Evolutionary conservation across 2,888 invertebrate genomes (phyloP).

Genomic region (Tetragnatha montana): DNA sequence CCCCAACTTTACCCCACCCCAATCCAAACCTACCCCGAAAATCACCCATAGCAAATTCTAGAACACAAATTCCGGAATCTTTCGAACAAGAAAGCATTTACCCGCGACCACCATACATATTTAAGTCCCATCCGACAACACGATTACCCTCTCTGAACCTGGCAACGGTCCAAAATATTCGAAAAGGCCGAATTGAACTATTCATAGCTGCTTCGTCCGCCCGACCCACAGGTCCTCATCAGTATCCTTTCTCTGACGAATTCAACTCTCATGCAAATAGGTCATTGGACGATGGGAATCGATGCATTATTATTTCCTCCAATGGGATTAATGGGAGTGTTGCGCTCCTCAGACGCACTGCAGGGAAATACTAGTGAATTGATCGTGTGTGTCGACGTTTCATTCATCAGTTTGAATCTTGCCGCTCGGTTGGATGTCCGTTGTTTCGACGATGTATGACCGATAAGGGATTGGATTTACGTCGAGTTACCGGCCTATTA

Average conservation of each 20-base stretch:
- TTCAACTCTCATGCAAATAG: constrained; percentile 33
- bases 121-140: constrained; percentile 14
- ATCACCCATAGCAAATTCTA: constrained; percentile 16
- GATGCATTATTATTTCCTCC: not conserved
- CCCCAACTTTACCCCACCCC: no score
- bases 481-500: no score
- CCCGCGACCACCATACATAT: constrained; percentile 26
- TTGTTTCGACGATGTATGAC: no score
- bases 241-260: constrained; percentile 18
- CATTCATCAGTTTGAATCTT: constrained; percentile 28
- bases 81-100: constrained; percentile 21
- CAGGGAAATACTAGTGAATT: constrained; percentile 29
- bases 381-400: not conserved
- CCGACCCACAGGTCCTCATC: constrained; percentile 23
- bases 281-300: constrained; percentile 40
- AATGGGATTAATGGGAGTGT: constrained; percentile 7
- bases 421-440: no score
- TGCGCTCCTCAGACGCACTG: constrained; percentile 17
- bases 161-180: constrained; percentile 43
- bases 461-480: no score
- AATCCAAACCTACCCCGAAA: not conserved
- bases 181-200: constrained; percentile 8
- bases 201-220: constrained; percentile 15
- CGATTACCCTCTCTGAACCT: constrained; percentile 31
- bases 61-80: constrained; percentile 33